Percentiles rank a stretch among this genome's conserved stretches.
Conservation (phyloP, 2,113 vertebrate species). For the Peromyscus maniculatus region DNA sequence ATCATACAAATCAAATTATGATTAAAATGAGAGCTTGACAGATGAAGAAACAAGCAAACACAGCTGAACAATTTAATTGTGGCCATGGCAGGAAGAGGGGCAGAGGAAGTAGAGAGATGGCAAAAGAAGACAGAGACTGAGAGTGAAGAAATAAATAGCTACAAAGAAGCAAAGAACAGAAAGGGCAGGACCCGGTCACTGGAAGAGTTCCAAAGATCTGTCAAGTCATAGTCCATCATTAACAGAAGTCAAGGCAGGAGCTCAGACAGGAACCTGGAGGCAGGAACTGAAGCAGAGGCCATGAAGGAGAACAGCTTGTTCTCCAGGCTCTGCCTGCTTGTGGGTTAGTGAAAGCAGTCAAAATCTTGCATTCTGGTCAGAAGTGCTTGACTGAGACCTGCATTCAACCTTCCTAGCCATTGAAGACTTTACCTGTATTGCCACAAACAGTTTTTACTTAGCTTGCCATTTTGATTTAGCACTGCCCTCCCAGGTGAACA, state of each 20-base stretch:
- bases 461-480: too few relatives aligned
- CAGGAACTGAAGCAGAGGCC: background rate
- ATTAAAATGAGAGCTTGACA: background rate
- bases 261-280: background rate
- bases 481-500: too few relatives aligned
- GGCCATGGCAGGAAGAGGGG: background rate
- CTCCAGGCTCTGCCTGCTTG: background rate
- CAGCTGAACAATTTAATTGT: background rate
- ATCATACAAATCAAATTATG: background rate
- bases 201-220: background rate
- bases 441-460: too few relatives aligned
- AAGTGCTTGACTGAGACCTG: too few relatives aligned
- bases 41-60: background rate
- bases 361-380: too few relatives aligned
- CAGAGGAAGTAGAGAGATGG: background rate
- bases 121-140: background rate
- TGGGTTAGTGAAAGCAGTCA: too few relatives aligned
- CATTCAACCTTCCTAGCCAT: too few relatives aligned
- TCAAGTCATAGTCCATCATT: background rate
- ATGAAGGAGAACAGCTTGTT: background rate
- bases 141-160: background rate
- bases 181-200: background rate
- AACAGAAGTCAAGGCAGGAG: background rate
- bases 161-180: background rate
- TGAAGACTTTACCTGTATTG: too few relatives aligned